These are phyloP conservation scores for Otus scops DNA, from an alignment of 2,797 vertebrate genomes.

Conservation along the genomic window DNA sequence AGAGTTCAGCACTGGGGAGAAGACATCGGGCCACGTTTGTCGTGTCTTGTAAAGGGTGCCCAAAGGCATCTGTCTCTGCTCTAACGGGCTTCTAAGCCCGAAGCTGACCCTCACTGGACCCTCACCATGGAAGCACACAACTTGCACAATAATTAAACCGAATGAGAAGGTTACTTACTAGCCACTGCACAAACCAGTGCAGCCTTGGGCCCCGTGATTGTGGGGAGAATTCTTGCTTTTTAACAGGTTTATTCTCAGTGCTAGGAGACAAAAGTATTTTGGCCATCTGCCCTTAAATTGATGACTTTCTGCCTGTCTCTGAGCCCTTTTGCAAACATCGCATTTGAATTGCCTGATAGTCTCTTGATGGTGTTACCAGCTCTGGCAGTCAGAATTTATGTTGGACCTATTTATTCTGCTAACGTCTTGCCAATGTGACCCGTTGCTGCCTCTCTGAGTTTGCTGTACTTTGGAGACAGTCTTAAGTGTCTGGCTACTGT, in stretches of 20 bases:
- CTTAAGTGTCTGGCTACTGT: constrained; percentile 13
- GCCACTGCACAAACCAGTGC: not conserved
- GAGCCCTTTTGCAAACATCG: not conserved
- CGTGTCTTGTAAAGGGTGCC: not conserved
- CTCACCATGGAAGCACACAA: not conserved
- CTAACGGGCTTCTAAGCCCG: not conserved
- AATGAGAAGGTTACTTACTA: not conserved
- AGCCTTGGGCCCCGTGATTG: not conserved
- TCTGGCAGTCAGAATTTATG: not conserved
- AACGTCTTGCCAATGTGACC: not conserved
- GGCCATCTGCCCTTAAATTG: not conserved
- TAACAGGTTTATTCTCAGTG: not conserved
- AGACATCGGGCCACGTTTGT: fast-evolving
- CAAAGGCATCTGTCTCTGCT: not conserved
- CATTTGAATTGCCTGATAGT: not conserved
- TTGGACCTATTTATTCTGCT: not conserved
- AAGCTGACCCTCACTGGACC: not conserved
- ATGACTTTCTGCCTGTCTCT: not conserved
- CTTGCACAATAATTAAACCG: not conserved
- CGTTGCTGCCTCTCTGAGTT: not conserved
- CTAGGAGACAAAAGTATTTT: not conserved
- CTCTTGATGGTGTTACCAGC: not conserved
- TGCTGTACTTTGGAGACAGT: not conserved
- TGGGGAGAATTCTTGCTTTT: not conserved
- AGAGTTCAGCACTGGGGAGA: not conserved